Conservation (phyloP, 2,797 vertebrate species). For the Xiphophorus birchmanni region DNA sequence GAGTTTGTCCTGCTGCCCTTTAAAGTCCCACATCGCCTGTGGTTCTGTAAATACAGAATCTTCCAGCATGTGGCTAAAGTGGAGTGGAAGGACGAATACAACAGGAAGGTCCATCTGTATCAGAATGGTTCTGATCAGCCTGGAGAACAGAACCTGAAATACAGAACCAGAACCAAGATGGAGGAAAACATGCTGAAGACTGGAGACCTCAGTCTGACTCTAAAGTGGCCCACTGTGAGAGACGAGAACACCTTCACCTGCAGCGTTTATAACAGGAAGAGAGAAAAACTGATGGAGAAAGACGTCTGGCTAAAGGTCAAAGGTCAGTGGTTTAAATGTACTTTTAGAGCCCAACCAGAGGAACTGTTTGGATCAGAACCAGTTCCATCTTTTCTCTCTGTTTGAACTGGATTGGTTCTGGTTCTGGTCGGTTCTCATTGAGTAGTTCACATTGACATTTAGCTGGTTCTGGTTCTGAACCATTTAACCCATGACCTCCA, state of each 20-base stretch:
- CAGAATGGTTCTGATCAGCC: not conserved
- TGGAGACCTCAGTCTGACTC: constrained; percentile 5
- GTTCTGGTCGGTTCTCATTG: too few relatives aligned
- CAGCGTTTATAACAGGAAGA: not conserved
- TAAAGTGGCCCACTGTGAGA: not conserved
- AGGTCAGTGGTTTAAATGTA: too few relatives aligned
- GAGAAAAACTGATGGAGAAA: too few relatives aligned
- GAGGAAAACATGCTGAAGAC: not conserved
- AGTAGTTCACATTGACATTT: too few relatives aligned
- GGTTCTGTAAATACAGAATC: not conserved
- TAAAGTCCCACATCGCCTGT: too few relatives aligned
- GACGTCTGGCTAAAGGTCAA: not conserved
- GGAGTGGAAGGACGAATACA: fast-evolving
- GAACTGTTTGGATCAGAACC: not conserved
- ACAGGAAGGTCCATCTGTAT: not conserved
- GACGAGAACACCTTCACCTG: not conserved
- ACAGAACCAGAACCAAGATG: not conserved
- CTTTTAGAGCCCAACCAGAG: not conserved
- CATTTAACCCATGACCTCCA: too few relatives aligned
- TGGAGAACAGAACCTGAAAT: not conserved
- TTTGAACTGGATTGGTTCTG: too few relatives aligned
- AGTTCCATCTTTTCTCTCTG: too few relatives aligned
- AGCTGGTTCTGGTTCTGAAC: too few relatives aligned
- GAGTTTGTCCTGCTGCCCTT: not conserved
- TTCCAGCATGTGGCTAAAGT: not conserved